phyloP scores from a whole-genome alignment of 2,797 vertebrate species.

The Ibycter americanus region DNA sequence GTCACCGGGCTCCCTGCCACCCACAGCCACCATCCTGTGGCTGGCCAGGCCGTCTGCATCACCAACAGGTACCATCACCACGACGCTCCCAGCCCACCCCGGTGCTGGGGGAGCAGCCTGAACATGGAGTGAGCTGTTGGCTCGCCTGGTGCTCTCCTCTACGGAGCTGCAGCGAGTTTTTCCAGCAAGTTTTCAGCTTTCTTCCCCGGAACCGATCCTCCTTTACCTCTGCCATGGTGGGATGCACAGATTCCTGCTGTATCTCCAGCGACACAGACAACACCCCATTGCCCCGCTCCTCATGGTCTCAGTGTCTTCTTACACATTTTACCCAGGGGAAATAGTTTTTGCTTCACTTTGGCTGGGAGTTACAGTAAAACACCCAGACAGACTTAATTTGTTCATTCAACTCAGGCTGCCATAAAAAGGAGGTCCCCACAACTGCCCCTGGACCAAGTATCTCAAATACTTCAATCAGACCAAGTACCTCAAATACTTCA shows the following conservation, averaged over 20 bases:
- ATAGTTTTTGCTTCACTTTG: not conserved
- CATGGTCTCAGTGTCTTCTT: not conserved
- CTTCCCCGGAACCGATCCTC: not conserved
- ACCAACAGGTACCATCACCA: accelerated
- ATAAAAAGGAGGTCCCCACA: not conserved
- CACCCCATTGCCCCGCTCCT: not conserved
- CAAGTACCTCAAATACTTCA: not conserved
- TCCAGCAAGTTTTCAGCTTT: not conserved
- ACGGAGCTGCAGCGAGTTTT: accelerated
- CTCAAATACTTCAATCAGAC: not conserved
- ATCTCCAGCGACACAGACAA: not conserved
- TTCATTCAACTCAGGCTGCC: accelerated
- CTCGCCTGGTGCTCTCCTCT: accelerated
- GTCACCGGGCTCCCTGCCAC: not conserved
- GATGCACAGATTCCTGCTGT: not conserved
- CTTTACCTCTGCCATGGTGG: not conserved
- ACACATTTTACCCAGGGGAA: not conserved
- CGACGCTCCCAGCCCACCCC: not conserved
- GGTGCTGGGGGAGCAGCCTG: not conserved
- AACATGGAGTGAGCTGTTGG: accelerated
- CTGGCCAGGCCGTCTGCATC: not conserved
- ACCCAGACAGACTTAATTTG: not conserved
- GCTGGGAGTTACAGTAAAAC: not conserved
- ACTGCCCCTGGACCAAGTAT: not conserved
- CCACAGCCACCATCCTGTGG: not conserved